A percentile compares a stretch with the other conserved stretches of the same genome.
Conservation (phyloP, 2,113 vertebrate species). For the Chascanopsetta lugubris region DNA sequence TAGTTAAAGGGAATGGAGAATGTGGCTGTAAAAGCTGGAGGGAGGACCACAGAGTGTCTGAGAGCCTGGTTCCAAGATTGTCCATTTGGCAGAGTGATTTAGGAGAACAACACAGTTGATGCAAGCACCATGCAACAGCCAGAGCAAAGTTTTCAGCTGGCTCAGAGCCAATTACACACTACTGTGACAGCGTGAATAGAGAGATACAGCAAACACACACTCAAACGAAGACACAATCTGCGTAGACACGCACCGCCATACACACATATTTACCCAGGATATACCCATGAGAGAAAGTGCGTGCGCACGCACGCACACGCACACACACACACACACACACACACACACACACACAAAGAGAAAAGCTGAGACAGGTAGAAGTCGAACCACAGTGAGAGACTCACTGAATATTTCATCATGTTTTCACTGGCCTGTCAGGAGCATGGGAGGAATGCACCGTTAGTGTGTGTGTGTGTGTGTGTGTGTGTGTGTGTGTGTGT, state of each 20-base stretch:
- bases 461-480: neutral
- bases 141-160: slow-evolving; percentile 47
- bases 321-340: slow-evolving; percentile 38
- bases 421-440: slow-evolving; percentile 73
- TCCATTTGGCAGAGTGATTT: slow-evolving; percentile 15
- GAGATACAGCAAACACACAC: slow-evolving; percentile 27
- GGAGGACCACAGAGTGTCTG: slow-evolving; percentile 4
- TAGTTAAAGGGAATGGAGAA: neutral
- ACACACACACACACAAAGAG: slow-evolving; percentile 20
- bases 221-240: slow-evolving; percentile 14
- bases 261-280: slow-evolving; percentile 17
- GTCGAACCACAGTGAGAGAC: slow-evolving; percentile 43
- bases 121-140: slow-evolving; percentile 59
- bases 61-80: slow-evolving; percentile 16
- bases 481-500: slow-evolving; percentile 9
- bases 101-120: slow-evolving; percentile 50
- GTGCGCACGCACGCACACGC: slow-evolving; percentile 35
- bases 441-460: slow-evolving; percentile 11
- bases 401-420: slow-evolving; percentile 77
- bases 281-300: slow-evolving; percentile 16
- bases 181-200: slow-evolving; percentile 39
- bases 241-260: neutral
- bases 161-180: slow-evolving; percentile 51
- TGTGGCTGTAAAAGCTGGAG: neutral
- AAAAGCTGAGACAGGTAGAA: slow-evolving; percentile 67